Evolutionary conservation across 2,888 invertebrate genomes (phyloP), one percentile per base, ranked within the genome.

Genomic region (Cephalotes varians): DNA sequence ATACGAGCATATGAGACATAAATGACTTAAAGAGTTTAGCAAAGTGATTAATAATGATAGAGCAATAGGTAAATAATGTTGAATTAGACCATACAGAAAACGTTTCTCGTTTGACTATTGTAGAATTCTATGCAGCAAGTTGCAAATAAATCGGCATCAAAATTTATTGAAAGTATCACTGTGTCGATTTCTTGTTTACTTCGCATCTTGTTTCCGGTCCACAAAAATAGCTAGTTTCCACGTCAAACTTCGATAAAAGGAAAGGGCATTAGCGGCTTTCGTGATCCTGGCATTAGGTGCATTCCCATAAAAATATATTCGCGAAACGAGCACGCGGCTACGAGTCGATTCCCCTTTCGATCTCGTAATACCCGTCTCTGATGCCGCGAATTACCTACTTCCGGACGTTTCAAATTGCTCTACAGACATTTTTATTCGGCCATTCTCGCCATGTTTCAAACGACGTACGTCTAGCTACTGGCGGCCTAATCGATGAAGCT

Each of bases 401-500:
- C 67, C 73, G 74, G 77, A 73, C 81, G 73, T 89, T 86, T 76
- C 85, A 86, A 91, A 90, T 88, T 90, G 86, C 86, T 85, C 85
- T 80, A 83, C 83, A 83, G 86, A 87, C 86, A 73, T 89, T 91
- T 90, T 91, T 89, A 89, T 89, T 89, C 80, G 86, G 54, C 80
- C 64, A 85, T 87, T 89, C 83, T 77, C 80, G 79, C 44, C 62
- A 76, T 56, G 69, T 74, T 73, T 40, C 64, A 65, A n/a, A 76
- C 69, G 47, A 44, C 44, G 58, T 51, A 62, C 60, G 47, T 67
- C 82, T 85, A 71, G 81, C 86, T 82, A 82, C 83, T 82, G 49
- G 58, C 85, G 84, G 85, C 84, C 90, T 92, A 93, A 93, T 93
- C 91, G 91, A 85, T 88, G 84, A 85, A 85, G 85, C 84, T 81